These are phyloP conservation scores for Sapajus apella DNA, from an alignment of 2,113 vertebrate species.

Conservation along the genomic window DNA sequence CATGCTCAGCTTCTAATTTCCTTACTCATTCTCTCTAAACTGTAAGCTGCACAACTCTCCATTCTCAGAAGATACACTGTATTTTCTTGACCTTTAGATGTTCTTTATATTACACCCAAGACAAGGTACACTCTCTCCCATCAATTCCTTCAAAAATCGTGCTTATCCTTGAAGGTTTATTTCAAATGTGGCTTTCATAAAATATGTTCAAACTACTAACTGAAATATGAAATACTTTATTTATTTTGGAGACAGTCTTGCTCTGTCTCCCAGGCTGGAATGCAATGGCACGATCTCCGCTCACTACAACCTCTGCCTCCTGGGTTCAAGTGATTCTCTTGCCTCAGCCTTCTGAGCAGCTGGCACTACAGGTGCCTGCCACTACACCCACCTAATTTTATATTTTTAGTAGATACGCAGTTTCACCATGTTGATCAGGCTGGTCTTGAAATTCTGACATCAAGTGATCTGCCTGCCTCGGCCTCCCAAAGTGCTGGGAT, in stretches of 20 bases:
- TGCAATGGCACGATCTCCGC: fast-evolving
- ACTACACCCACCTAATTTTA: neutral
- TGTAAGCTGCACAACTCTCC: neutral
- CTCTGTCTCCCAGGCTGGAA: neutral
- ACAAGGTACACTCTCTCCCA: neutral
- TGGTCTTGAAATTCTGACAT: too few relatives aligned
- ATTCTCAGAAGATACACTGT: neutral
- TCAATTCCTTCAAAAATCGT: neutral
- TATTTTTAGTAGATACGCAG: too few relatives aligned
- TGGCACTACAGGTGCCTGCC: neutral
- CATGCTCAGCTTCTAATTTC: neutral
- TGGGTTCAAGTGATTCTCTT: neutral
- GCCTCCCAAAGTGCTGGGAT: too few relatives aligned
- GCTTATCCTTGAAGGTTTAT: neutral
- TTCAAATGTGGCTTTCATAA: neutral
- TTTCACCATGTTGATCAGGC: too few relatives aligned
- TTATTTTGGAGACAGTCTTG: neutral
- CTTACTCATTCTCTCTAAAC: neutral
- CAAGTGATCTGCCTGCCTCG: too few relatives aligned
- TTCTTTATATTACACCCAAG: neutral
- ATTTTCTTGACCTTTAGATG: neutral
- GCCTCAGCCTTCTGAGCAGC: neutral
- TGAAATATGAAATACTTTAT: neutral
- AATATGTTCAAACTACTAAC: neutral
- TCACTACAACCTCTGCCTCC: neutral